phyloP scores from a whole-genome alignment of 2,113 vertebrate species.

The Myrmecophaga tridactyla region DNA sequence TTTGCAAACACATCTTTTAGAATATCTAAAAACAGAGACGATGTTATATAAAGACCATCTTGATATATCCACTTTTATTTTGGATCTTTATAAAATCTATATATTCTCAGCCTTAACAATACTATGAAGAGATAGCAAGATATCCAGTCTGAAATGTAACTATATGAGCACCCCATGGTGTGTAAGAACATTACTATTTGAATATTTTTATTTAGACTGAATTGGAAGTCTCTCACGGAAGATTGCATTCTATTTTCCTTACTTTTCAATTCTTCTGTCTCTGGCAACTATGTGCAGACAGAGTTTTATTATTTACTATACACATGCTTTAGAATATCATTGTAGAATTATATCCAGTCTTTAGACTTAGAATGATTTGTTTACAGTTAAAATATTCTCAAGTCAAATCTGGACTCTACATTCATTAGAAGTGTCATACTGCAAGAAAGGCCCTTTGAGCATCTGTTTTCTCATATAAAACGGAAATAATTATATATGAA shows the following conservation, averaged over 20 bases:
- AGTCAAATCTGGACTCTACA: background rate
- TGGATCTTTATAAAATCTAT: background rate
- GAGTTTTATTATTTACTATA: background rate
- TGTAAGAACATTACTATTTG: background rate
- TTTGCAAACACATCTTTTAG: slow-evolving; percentile 24
- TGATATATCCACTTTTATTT: background rate
- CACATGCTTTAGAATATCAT: background rate
- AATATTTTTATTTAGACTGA: background rate
- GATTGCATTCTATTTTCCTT: background rate
- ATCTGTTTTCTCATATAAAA: background rate
- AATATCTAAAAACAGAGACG: slow-evolving; percentile 15
- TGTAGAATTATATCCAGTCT: background rate
- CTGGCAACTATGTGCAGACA: background rate
- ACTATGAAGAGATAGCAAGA: background rate
- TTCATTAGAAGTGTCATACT: background rate
- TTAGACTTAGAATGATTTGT: slow-evolving; percentile 5
- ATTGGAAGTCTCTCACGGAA: background rate
- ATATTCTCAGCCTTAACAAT: background rate
- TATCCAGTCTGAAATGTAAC: background rate
- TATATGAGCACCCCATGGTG: background rate
- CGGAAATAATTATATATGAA: background rate
- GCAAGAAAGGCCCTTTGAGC: background rate
- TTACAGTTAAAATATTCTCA: slow-evolving; percentile 27
- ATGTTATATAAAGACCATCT: background rate
- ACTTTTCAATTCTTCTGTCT: background rate